A percentile compares a stretch with the other conserved stretches of the same genome.
Conservation (phyloP, 2,797 vertebrate species). For the Gymnothorax javanicus region DNA sequence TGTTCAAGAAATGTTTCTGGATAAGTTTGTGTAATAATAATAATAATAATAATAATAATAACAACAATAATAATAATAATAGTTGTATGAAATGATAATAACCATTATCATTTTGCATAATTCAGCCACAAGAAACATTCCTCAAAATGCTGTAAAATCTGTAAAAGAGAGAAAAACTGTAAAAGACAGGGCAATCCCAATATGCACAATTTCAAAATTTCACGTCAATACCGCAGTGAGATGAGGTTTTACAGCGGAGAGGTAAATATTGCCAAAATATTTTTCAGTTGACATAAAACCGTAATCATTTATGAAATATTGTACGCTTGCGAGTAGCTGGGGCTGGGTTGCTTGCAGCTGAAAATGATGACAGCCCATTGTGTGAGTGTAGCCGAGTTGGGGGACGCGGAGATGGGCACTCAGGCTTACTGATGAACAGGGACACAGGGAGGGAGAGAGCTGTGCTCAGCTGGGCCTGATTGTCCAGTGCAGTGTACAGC, state of each 20-base stretch:
- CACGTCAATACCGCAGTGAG: not conserved
- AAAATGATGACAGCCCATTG: conserved; percentile 45
- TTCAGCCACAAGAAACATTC: not conserved
- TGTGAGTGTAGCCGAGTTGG: conserved; percentile 32
- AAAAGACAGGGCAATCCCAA: too few species aligned
- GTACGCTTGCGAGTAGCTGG: conserved; percentile 5
- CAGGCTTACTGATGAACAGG: conserved; percentile 4
- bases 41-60: too few species aligned
- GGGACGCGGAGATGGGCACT: not conserved
- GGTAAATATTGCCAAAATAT: not conserved
- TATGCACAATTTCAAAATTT: too few species aligned
- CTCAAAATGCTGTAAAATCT: not conserved
- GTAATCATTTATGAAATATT: not conserved
- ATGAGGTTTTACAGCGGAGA: not conserved
- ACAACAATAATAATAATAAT: too few species aligned
- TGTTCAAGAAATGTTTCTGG: not conserved
- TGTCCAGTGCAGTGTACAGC: conserved; percentile 24
- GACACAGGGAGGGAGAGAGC: not conserved
- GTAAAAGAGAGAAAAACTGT: too few species aligned
- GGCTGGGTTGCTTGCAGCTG: conserved; percentile 28
- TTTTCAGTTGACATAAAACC: not conserved
- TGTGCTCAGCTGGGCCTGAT: conserved; percentile 28
- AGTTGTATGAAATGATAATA: too few species aligned
- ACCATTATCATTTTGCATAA: not conserved
- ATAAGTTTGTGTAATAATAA: not conserved